Conservation (phyloP, 2,888 invertebrate genomes). For the Incurvaria masculella region DNA sequence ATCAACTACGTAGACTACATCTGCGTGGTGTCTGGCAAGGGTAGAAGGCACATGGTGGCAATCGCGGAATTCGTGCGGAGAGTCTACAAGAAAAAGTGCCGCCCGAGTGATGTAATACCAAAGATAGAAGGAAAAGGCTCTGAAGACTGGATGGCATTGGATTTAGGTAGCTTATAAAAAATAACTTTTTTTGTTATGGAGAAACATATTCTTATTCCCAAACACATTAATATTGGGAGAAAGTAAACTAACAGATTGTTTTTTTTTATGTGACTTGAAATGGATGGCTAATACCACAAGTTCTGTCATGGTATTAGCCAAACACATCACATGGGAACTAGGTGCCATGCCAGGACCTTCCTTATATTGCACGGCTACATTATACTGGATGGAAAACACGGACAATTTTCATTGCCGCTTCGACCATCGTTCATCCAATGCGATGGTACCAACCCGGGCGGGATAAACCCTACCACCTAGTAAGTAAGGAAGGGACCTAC, state of each 20-base stretch:
- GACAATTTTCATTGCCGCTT: too few relatives aligned
- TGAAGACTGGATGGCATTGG: conserved; percentile 85
- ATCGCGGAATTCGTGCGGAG: conserved; percentile 72
- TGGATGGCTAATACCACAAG: too few relatives aligned
- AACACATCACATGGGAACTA: too few relatives aligned
- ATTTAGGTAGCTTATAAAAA: conserved; percentile 79
- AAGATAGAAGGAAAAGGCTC: conserved; percentile 74
- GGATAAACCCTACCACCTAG: too few relatives aligned
- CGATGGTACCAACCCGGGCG: too few relatives aligned
- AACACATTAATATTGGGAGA: neutral
- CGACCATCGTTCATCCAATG: too few relatives aligned
- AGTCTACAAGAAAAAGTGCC: conserved; percentile 70
- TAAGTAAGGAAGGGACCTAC: too few relatives aligned
- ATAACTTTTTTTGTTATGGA: neutral
- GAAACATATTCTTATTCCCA: neutral
- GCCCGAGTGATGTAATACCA: conserved; percentile 62
- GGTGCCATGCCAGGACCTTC: too few relatives aligned
- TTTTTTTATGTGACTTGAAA: too few relatives aligned
- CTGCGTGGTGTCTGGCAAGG: conserved; percentile 74
- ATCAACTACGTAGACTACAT: conserved; percentile 82
- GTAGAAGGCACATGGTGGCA: conserved; percentile 70
- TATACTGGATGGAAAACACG: too few relatives aligned
- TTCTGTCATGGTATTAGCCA: too few relatives aligned
- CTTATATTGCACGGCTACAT: too few relatives aligned
- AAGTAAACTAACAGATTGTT: neutral